These are phyloP conservation scores for Acleris laterana DNA, from an alignment of 2,888 invertebrate species.

Conservation along the genomic window DNA sequence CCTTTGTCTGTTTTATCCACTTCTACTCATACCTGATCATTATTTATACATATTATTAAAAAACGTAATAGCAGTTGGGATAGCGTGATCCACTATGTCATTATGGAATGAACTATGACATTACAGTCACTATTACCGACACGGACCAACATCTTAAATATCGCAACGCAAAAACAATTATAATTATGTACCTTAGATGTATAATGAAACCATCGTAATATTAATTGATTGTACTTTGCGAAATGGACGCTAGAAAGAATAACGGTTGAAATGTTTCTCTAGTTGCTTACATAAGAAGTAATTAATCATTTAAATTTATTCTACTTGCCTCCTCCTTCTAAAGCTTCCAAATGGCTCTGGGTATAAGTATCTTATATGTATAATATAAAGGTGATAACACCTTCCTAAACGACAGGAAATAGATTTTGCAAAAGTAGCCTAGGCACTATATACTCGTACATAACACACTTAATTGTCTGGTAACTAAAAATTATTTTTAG, in stretches of 20 bases:
- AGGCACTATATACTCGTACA: no score
- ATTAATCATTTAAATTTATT: no score
- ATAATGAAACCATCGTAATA: conserved; percentile 29
- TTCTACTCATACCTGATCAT: background rate
- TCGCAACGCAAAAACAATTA: conserved; percentile 67
- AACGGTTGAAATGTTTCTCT: background rate
- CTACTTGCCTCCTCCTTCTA: no score
- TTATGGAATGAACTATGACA: conserved; percentile 57
- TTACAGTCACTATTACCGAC: conserved; percentile 58
- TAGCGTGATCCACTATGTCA: conserved; percentile 42
- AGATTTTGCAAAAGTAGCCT: no score
- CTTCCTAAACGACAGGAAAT: no score
- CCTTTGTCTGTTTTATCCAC: background rate
- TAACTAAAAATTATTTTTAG: no score
- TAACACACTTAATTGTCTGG: no score
- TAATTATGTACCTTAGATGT: conserved; percentile 58
- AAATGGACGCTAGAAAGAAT: conserved; percentile 29
- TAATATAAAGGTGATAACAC: no score
- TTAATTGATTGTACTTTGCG: conserved; percentile 42
- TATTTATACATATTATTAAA: conserved; percentile 5
- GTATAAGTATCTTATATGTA: no score
- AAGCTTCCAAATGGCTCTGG: no score
- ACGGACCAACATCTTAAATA: conserved; percentile 55
- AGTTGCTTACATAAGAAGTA: no score
- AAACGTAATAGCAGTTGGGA: conserved; percentile 40